A percentile compares a stretch with the other conserved stretches of the same genome.
These are phyloP conservation scores for Cataglyphis altisquamis DNA, from an alignment of 2,888 invertebrate genomes.

Conservation along the genomic window DNA sequence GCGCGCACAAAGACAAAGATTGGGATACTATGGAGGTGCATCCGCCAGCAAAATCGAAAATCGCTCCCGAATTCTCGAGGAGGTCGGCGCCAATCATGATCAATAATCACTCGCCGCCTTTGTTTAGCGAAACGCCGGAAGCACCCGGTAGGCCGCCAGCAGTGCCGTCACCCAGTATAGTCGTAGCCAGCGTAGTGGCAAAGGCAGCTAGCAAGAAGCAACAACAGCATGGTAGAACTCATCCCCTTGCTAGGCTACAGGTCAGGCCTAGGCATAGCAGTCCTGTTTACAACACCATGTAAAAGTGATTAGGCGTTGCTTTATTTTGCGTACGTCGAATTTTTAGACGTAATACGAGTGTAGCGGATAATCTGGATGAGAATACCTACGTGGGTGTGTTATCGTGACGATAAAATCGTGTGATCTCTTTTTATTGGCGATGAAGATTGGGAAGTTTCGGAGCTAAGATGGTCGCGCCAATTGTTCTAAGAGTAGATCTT, in stretches of 20 bases:
- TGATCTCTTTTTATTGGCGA: conserved; percentile 78
- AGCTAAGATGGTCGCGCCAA: conserved; percentile 63
- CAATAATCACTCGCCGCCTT: conserved; percentile 72
- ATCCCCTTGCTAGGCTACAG: conserved; percentile 95
- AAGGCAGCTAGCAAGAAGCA: conserved; percentile 93
- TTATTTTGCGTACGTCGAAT: conserved; percentile 1
- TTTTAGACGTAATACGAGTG: conserved; percentile 27
- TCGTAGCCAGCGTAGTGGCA: conserved; percentile 90
- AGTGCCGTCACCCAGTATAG: conserved; percentile 88
- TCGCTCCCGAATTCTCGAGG: conserved; percentile 82
- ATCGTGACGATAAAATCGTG: conserved; percentile 73
- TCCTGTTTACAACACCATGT: conserved; percentile 96
- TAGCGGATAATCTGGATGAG: conserved; percentile 52
- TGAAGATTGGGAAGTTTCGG: conserved; percentile 62
- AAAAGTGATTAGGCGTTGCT: conserved; percentile 83
- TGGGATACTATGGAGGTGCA: conserved; percentile 80
- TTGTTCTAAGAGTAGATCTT: conserved; percentile 59
- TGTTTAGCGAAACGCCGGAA: conserved; percentile 75
- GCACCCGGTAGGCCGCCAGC: conserved; percentile 84
- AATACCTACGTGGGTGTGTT: conserved; percentile 65
- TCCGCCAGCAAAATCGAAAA: conserved; percentile 82
- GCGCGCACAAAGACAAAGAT: conserved; percentile 78
- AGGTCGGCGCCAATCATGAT: conserved; percentile 83
- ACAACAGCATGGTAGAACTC: conserved; percentile 96
- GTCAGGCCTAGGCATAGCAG: conserved; percentile 93